Evolutionary conservation across 2,888 invertebrate species (phyloP).

Genomic region (Allophyes oxyacanthae): DNA sequence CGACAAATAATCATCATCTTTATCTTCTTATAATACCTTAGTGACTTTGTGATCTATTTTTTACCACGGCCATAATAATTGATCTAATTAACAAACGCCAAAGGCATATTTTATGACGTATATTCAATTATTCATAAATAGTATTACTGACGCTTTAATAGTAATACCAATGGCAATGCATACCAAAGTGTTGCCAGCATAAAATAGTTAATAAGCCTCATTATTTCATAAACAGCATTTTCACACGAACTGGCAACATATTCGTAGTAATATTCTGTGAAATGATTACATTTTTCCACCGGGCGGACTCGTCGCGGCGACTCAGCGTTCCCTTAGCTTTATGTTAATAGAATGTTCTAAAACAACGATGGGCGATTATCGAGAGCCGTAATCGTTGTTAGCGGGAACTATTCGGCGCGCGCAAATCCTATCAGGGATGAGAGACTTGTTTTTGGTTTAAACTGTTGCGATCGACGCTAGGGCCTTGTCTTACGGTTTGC

Average conservation of each 20-base stretch:
- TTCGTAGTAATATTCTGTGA: conserved; percentile 49
- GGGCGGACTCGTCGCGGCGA: conserved; percentile 41
- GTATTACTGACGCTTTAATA: too few relatives aligned
- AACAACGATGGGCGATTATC: conserved; percentile 55
- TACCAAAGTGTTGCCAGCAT: conserved; percentile 18
- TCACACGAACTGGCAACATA: conserved; percentile 47
- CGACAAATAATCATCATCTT: too few relatives aligned
- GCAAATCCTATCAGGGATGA: conserved; percentile 31
- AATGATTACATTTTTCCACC: conserved; percentile 56
- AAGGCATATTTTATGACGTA: too few relatives aligned
- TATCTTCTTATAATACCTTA: too few relatives aligned
- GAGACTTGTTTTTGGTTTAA: conserved; percentile 29
- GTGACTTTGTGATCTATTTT: too few relatives aligned
- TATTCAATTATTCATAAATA: too few relatives aligned
- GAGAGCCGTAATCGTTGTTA: conserved; percentile 50
- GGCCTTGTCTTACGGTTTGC: not conserved
- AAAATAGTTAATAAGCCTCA: conserved; percentile 40
- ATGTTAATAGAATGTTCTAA: conserved; percentile 55
- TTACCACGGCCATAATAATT: too few relatives aligned
- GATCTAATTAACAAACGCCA: too few relatives aligned
- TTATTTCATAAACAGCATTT: conserved; percentile 46
- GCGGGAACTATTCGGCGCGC: conserved; percentile 51
- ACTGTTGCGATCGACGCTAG: conserved; percentile 23
- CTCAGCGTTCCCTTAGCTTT: conserved; percentile 46
- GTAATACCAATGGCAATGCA: conserved; percentile 20